These are phyloP conservation scores for Limenitis camilla DNA, from an alignment of 2,888 invertebrate genomes.

Conservation along the genomic window DNA sequence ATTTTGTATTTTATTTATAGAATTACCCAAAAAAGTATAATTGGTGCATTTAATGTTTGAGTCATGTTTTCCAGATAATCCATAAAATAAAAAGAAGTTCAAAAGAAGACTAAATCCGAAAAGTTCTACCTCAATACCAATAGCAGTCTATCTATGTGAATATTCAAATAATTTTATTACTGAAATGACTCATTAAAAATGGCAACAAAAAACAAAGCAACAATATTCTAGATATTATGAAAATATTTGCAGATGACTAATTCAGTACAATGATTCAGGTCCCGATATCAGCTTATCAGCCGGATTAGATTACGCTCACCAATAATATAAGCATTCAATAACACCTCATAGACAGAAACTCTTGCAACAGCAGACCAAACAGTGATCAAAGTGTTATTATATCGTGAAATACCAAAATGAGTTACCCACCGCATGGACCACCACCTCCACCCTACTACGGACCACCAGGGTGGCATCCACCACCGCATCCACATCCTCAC, in stretches of 20 bases:
- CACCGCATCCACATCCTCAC: conserved; percentile 16
- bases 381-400: background rate
- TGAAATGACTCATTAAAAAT: too few species aligned
- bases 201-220: too few species aligned
- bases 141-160: too few species aligned
- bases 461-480: conserved; percentile 29
- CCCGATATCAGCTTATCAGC: conserved; percentile 12
- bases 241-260: conserved; percentile 2
- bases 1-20: too few species aligned
- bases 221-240: background rate
- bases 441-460: conserved; percentile 42
- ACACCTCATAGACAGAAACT: background rate
- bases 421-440: conserved; percentile 40
- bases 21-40: too few species aligned
- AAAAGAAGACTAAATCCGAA: too few species aligned
- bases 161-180: too few species aligned
- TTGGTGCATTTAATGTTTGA: too few species aligned
- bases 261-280: conserved; percentile 13
- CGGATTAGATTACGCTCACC: conserved; percentile 12
- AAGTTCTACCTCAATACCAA: too few species aligned
- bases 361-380: background rate
- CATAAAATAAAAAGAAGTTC: too few species aligned
- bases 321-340: conserved; percentile 15
- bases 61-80: too few species aligned
- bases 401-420: conserved; percentile 35